These are phyloP conservation scores for Myathropa florea DNA, from an alignment of 2,888 invertebrate genomes.

Conservation along the genomic window DNA sequence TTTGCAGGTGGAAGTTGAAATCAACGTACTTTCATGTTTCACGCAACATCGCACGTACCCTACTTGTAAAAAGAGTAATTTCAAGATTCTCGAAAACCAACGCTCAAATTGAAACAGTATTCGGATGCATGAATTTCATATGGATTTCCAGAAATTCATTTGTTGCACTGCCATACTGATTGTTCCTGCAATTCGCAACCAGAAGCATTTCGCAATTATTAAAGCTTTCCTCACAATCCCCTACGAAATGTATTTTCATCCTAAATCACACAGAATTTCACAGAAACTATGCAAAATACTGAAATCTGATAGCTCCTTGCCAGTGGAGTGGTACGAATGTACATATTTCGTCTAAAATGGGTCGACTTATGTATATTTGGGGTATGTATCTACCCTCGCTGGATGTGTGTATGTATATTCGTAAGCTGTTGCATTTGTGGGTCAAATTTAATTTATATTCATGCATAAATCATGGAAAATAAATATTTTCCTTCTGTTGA, in stretches of 20 bases:
- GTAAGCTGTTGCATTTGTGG: conserved; percentile 68
- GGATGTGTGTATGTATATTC: not conserved
- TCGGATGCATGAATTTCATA: not conserved
- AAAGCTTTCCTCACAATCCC: not conserved
- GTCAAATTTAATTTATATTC: conserved; percentile 70
- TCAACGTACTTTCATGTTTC: not conserved
- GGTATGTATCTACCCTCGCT: not conserved
- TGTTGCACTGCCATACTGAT: not conserved
- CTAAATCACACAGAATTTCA: conserved; percentile 17
- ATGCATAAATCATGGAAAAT: conserved; percentile 68
- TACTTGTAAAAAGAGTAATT: not conserved
- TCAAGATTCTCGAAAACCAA: not conserved
- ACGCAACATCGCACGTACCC: not conserved
- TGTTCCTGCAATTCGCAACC: not conserved
- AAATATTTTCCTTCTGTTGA: conserved; percentile 51
- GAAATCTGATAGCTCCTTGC: not conserved
- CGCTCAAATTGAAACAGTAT: not conserved
- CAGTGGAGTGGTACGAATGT: not conserved
- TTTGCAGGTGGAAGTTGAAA: too few relatives aligned
- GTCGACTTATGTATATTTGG: conserved; percentile 3
- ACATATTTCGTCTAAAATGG: not conserved
- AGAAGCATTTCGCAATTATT: conserved; percentile 25
- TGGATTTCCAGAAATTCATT: not conserved
- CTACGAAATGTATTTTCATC: conserved; percentile 17
- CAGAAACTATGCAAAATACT: conserved; percentile 21